phyloP scores from a whole-genome alignment of 2,888 invertebrate species.

The Catocala fraxini region DNA sequence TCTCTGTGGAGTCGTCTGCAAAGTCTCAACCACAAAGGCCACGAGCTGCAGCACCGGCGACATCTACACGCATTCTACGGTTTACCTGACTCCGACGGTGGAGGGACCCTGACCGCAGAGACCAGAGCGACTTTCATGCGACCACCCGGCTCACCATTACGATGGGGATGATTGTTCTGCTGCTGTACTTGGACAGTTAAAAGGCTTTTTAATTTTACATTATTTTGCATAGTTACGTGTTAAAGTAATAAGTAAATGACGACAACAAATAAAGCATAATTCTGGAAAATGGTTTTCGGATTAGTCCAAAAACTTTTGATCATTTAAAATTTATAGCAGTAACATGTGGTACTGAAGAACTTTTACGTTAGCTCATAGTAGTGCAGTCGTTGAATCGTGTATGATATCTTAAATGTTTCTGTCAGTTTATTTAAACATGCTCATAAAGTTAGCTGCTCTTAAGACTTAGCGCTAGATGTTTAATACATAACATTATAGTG shows the following conservation, averaged over 20 bases:
- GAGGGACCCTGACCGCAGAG: conserved; percentile 74
- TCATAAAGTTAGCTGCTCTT: conserved; percentile 13
- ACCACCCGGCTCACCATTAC: conserved; percentile 81
- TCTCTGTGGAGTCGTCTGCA: conserved; percentile 82
- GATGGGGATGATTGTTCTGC: conserved; percentile 73
- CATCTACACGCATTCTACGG: conserved; percentile 79
- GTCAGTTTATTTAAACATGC: conserved; percentile 8
- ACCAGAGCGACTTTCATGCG: conserved; percentile 76
- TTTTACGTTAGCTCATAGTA: not conserved
- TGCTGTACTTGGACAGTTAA: conserved; percentile 27
- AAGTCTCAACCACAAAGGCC: conserved; percentile 77
- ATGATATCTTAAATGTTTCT: not conserved
- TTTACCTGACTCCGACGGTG: conserved; percentile 68
- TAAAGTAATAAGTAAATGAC: conserved; percentile 39
- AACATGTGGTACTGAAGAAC: not conserved
- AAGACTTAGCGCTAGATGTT: conserved; percentile 35
- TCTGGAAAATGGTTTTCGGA: conserved; percentile 18
- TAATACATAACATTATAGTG: conserved; percentile 21
- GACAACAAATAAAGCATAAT: conserved; percentile 17
- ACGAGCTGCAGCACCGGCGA: conserved; percentile 77
- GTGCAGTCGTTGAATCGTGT: not conserved
- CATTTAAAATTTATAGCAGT: not conserved
- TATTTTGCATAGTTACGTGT: conserved; percentile 43
- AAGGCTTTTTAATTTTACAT: conserved; percentile 32
- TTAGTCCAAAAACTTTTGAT: not conserved